phyloP scores from a whole-genome alignment of 2,888 invertebrate genomes.

The Minunthozetes semirufus region DNA sequence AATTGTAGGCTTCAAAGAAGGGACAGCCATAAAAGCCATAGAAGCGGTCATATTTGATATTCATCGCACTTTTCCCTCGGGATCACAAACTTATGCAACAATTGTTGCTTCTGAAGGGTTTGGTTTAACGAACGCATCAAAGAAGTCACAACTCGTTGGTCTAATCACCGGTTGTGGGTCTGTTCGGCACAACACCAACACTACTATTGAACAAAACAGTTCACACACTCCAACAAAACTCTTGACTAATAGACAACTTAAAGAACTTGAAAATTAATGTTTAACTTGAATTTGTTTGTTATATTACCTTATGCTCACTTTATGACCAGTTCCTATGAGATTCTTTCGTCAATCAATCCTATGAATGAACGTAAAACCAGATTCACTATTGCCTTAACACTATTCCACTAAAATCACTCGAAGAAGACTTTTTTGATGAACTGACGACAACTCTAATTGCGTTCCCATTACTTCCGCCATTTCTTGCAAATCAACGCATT shows the following conservation, averaged over 20 bases:
- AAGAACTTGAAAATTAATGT: slow-evolving; percentile 4
- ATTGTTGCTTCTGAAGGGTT: not conserved
- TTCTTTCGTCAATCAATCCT: not conserved
- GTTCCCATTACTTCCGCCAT: not conserved
- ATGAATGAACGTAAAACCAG: slow-evolving; percentile 19
- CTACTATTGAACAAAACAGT: slow-evolving; percentile 24
- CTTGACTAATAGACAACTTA: not conserved
- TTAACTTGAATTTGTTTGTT: slow-evolving; percentile 24
- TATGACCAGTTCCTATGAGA: slow-evolving; percentile 7
- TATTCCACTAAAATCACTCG: no score
- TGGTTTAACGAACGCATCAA: slow-evolving; percentile 25
- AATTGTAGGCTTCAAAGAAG: slow-evolving; percentile 1
- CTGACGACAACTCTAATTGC: slow-evolving; percentile 1
- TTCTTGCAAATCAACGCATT: not conserved
- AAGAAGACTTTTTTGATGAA: not conserved
- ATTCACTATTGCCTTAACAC: not conserved
- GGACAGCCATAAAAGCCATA: no score
- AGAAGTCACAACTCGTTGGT: slow-evolving; percentile 31
- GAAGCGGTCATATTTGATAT: slow-evolving; percentile 7
- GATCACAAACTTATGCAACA: slow-evolving; percentile 27
- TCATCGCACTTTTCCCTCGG: slow-evolving; percentile 24
- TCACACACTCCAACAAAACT: slow-evolving; percentile 25
- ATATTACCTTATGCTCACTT: not conserved
- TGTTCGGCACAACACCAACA: not conserved
- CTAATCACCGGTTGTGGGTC: slow-evolving; percentile 19